phyloP scores from a whole-genome alignment of 37 sponge, comb jelly and placozoan genomes.

The Mnemiopsis leidyi region DNA sequence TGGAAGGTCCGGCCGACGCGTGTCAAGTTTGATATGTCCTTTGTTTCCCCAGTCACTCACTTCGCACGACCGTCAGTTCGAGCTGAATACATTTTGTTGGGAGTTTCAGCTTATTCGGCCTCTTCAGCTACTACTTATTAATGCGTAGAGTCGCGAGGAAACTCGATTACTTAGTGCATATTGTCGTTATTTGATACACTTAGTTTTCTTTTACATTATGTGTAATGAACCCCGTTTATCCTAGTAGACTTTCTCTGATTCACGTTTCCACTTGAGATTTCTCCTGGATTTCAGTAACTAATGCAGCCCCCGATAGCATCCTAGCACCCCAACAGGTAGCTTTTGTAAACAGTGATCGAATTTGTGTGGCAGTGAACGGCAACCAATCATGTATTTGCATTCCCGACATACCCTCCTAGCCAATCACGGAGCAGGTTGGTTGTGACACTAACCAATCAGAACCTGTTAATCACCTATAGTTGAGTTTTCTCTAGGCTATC shows the following conservation, averaged over 20 bases:
- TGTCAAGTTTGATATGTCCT: not conserved
- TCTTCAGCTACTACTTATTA: too few species aligned
- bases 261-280: too few species aligned
- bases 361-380: not conserved
- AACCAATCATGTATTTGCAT: not conserved
- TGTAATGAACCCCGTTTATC: too few species aligned
- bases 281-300: not conserved
- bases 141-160: too few species aligned
- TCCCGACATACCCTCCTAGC: not conserved
- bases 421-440: not conserved
- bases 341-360: not conserved
- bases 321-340: not conserved
- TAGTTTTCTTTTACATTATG: too few species aligned
- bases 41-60: not conserved
- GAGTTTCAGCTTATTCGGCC: too few species aligned
- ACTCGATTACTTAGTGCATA: too few species aligned
- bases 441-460: not conserved
- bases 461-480: not conserved
- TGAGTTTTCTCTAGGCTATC: too few species aligned
- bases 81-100: not conserved
- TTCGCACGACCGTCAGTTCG: not conserved
- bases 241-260: too few species aligned
- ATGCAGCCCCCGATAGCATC: not conserved
- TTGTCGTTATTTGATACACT: too few species aligned
- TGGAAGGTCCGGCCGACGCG: not conserved